Base-by-base conservation (phyloP, 2,113 vertebrate species). In the Sigmodon hispidus region DNA sequence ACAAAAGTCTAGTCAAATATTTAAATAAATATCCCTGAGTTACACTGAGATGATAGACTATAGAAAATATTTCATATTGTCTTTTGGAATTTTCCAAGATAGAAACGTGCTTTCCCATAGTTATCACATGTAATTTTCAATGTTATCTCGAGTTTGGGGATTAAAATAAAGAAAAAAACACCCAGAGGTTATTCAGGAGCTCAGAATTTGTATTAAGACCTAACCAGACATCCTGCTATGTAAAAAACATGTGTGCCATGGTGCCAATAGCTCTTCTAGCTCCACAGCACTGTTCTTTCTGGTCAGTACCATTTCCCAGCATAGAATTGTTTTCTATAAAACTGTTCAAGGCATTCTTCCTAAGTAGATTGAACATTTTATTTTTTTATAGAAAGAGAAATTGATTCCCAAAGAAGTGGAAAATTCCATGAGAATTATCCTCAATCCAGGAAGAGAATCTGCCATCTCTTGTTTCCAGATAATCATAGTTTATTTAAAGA, bases 21-120 rank as follows among this genome's bases (percentile, higher is more conserved):
- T 97, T 94, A 95, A 95, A 88, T 93, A 97, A 96, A 95, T 90
- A 92, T 10, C 19, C 55, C 57, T 7, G 61, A 95, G 45, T 24
- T 90, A 69, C 43, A 65, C 8, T 90, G 92, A 96, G 87, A 91
- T 91, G 83, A 93, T 85, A 81, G 31, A 31, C n/a, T 85, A 69
- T 84, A 95, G 57, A 90, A 96, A 91, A 29, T 91, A 93, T 93
- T 96, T 95, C 86, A 94, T 93, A 83, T 63, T 92, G 65, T 79
- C 7, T 50, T 94, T 87, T 84, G 95, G 73, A 98, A 94, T 96
- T 97, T 97, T 96, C 89, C 84, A 93, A 87, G 65, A 75, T 3
- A 81, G 8, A 92, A 96, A 96, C 93, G 89, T 94, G 55, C 40
- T 95, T 97, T 96, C 94, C 94, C 65, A 97, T 67, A 40, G 45